phyloP scores from a whole-genome alignment of 1,140 invertebrate genomes.

The Scaptodrosophila lebanonensis region DNA sequence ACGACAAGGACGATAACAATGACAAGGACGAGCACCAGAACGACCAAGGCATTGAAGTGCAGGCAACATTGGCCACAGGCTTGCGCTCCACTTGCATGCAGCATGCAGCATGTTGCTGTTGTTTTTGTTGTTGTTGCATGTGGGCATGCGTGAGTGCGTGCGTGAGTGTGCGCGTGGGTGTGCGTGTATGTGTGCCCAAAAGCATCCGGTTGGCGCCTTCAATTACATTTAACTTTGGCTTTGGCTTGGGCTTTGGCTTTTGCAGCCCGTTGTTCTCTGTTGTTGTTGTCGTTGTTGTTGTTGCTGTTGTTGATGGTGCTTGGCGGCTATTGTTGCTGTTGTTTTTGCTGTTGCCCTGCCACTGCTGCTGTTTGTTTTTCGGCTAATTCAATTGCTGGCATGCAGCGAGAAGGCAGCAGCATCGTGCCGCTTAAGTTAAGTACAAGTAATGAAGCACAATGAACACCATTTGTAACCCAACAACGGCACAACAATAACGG shows the following conservation, averaged over 20 bases:
- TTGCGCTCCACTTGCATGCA: too few relatives aligned
- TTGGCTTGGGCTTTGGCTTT: too few relatives aligned
- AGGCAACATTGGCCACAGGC: too few relatives aligned
- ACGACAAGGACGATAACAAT: too few relatives aligned
- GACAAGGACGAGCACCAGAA: too few relatives aligned
- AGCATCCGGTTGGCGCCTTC: neutral
- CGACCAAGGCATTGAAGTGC: too few relatives aligned
- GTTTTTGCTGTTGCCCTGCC: conserved; percentile 12
- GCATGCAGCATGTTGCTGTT: too few relatives aligned
- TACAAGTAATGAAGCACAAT: conserved; percentile 36
- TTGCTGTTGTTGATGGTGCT: neutral
- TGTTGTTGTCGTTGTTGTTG: neutral
- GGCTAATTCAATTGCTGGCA: conserved; percentile 51
- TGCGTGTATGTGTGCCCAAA: conserved; percentile 2
- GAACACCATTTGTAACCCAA: conserved; percentile 21
- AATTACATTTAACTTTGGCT: conserved; percentile 36
- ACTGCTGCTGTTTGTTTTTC: conserved; percentile 28
- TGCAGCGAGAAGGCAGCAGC: too few relatives aligned
- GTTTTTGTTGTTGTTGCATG: too few relatives aligned
- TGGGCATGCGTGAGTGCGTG: conserved; percentile 16
- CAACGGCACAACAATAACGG: too few relatives aligned
- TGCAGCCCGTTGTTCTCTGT: too few relatives aligned
- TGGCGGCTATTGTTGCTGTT: neutral
- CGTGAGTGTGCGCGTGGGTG: neutral
- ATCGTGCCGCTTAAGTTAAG: conserved; percentile 6